phyloP scores from a whole-genome alignment of 2,888 invertebrate genomes.

The Standfussiana lucernea region DNA sequence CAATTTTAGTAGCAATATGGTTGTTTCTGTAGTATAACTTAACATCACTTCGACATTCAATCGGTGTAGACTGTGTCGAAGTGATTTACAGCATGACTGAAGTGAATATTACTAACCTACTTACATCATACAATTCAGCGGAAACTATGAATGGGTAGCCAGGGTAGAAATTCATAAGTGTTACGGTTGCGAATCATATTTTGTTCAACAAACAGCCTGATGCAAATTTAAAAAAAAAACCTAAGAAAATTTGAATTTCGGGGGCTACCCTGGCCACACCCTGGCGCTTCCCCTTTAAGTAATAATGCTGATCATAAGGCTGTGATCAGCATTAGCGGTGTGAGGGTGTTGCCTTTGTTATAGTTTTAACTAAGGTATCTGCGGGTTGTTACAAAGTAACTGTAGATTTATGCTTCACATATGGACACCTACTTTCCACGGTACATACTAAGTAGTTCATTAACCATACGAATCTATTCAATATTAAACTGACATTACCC shows the following conservation, averaged over 20 bases:
- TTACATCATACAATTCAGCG: background rate
- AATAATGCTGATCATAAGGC: too few species aligned
- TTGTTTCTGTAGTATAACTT: background rate
- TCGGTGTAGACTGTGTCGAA: background rate
- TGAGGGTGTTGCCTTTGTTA: background rate
- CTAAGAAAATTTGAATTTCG: too few species aligned
- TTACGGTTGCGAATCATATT: too few species aligned
- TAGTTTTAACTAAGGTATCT: background rate
- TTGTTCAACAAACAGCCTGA: too few species aligned
- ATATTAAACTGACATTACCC: slow-evolving; percentile 18
- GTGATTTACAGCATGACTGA: background rate
- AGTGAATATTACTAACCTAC: background rate
- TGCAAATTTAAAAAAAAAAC: too few species aligned
- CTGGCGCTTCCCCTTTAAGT: too few species aligned
- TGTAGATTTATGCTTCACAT: background rate
- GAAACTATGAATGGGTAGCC: background rate
- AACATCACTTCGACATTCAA: background rate
- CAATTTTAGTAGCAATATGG: background rate
- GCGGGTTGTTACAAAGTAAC: background rate
- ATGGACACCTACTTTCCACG: background rate
- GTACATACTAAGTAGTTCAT: background rate
- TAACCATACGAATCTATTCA: slow-evolving; percentile 13
- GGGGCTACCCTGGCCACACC: too few species aligned
- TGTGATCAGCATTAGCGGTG: too few species aligned
- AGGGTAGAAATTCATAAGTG: too few species aligned